Evolutionary conservation across 1,140 invertebrate genomes (phyloP), one percentile per base, ranked within the genome.

Genomic region (Bombus superbus): DNA sequence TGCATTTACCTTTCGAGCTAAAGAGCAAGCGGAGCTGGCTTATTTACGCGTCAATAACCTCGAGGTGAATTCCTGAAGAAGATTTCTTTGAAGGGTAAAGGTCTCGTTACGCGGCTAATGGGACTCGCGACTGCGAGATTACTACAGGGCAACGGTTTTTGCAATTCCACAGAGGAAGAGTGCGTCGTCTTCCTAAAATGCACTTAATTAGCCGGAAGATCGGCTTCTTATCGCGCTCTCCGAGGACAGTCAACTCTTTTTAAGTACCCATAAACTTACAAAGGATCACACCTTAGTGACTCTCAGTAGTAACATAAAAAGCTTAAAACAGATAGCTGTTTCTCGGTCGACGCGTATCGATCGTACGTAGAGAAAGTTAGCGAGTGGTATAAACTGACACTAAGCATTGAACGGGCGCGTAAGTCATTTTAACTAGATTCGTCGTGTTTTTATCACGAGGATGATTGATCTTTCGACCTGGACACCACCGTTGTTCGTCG

Each of bases 161-260:
- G 84, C 38, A 81, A 85, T 81, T 85, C 59, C 59, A 74, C n/a
- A 71, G 71, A n/a, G 62, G 44, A 80, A 78, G 8, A n/a, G 32
- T 18, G 57, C 44, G 73, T 42, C 69, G 35, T 81, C 78, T 81
- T 42, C 47, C 42, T 81, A 57, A 79, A 75, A 81, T 75, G 79
- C 79, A 81, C 78, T 85, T 85, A 85, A 85, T 85, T 85, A 85
- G 47, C 69, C 35, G 57, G 71, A 81, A 81, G 84, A 85, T 81
- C 84, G 84, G 62, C 71, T 75, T 85, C 84, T 85, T 85, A 81
- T 85, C 78, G 79, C 35, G 35, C 15, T 53, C 66, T 42, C 62
- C n/a, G 28, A 40, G 57, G 47, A 32, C n/a, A 59, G 57, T 75
- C 47, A 40, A 59, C 79, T 22, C 38, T 42, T 40, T n/a, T 85